Conservation (phyloP, 2,797 vertebrate genomes). For the Halcyon badia region DNA sequence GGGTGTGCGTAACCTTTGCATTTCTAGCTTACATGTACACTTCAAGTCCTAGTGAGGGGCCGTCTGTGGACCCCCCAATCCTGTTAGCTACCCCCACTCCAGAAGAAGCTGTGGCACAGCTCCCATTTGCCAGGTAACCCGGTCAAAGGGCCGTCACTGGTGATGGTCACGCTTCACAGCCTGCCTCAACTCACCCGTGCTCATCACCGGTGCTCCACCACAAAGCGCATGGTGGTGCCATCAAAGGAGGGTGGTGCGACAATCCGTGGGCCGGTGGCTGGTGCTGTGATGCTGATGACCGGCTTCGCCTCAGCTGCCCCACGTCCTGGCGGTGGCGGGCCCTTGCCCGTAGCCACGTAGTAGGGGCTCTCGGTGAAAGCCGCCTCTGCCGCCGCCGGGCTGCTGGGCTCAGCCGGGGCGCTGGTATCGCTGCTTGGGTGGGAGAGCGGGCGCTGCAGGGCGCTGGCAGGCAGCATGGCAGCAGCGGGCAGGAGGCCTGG, state of each 20-base stretch:
- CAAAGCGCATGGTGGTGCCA: conserved; percentile 97
- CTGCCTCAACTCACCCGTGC: neutral
- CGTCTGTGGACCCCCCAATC: rapidly evolving
- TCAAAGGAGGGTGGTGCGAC: conserved; percentile 96
- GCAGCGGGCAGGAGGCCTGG: conserved; percentile 85
- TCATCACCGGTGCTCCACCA: conserved; percentile 91
- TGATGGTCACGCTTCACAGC: rapidly evolving
- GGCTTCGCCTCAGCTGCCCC: conserved; percentile 85
- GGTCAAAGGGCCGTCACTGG: rapidly evolving
- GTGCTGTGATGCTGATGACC: conserved; percentile 93
- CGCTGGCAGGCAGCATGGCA: conserved; percentile 81
- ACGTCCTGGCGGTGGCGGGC: conserved; percentile 55
- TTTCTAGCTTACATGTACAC: rapidly evolving
- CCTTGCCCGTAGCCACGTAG: conserved; percentile 86
- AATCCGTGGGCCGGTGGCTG: conserved; percentile 91
- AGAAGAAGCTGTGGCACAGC: neutral
- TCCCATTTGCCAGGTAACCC: rapidly evolving
- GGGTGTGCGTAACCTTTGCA: rapidly evolving
- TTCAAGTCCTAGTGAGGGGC: neutral
- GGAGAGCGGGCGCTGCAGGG: conserved; percentile 76
- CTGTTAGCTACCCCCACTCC: rapidly evolving
- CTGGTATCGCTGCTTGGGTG: conserved; percentile 52
- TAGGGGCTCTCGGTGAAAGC: conserved; percentile 85
- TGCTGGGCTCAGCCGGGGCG: conserved; percentile 43
- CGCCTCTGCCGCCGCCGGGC: conserved; percentile 57